Base-by-base conservation (phyloP, 2,113 vertebrate species). In the Colaptes auratus region DNA sequence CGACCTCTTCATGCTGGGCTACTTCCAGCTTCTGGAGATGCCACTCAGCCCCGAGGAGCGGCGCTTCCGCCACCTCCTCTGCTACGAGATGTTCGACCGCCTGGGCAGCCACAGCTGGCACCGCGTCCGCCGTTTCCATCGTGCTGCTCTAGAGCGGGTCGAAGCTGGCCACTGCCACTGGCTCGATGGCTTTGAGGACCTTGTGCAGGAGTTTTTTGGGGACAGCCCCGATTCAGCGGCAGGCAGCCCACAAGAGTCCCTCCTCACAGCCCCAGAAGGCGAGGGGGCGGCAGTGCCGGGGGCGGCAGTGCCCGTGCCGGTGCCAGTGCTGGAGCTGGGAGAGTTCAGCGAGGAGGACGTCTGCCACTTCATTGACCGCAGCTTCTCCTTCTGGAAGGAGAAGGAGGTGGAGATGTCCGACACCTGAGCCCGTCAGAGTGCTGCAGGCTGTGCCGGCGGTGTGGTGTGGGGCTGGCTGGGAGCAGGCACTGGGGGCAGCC, bases 1-100 rank as follows among this genome's bases (percentile, higher is more conserved):
- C 2, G 99, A 99, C 96, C 99, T 99, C 55, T 99, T 99, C 97
- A 99, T 99, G 99, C 98, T 99, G 16, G 99, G 99, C 80, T 99
- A 99, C 95, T 99, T 99, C 94, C 99, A 99, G 96, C 97, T 99
- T 63, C 97, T 99, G n/a, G 99, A 99, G 97, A 99, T 99, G 99
- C 98, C 97, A 77, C 98, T 99, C 97, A 98, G 98, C 82, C 98
- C 98, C 1, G 97, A 97, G 23, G 99, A 99, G 90, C 98, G 99
- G 86, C 99, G 98, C 90, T 99, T 99, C 90, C 98, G 99, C 30
- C 99, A 99, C 97, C 97, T 99, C 53, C 97, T 99, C 74, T 99
- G 99, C 97, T 99, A 99, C 1, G 99, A 99, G 97, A 99, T 99
- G 99, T 99, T 99, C 10, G 99, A 99, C 96, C 98, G 98, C 24